These are phyloP conservation scores for Cercopithecus mona DNA, from an alignment of 2,113 vertebrate genomes.

Conservation along the genomic window DNA sequence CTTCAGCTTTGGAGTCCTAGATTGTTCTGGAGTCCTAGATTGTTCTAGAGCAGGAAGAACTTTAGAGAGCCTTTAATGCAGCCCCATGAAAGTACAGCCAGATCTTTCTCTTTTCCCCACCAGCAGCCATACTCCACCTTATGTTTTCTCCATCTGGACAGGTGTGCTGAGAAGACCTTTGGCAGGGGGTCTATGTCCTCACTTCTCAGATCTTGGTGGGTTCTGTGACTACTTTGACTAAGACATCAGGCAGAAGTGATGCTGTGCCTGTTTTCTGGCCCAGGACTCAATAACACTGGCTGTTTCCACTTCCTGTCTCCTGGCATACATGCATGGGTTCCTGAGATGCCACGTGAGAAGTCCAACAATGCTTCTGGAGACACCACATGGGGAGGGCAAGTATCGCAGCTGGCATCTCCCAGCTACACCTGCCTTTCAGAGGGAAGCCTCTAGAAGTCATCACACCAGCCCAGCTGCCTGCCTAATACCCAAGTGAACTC, in stretches of 20 bases:
- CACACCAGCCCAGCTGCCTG: background rate
- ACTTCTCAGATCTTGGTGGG: background rate
- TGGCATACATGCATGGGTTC: background rate
- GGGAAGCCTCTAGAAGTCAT: background rate
- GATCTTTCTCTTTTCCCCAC: background rate
- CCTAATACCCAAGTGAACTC: background rate
- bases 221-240: background rate
- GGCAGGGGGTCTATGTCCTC: background rate
- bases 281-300: background rate
- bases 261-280: background rate
- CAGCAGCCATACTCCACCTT: background rate
- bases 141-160: background rate
- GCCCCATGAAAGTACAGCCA: background rate
- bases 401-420: background rate
- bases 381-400: background rate
- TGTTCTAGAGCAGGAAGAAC: background rate
- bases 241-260: background rate
- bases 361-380: background rate
- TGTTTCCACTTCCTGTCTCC: background rate
- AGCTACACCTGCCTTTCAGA: background rate
- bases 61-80: background rate
- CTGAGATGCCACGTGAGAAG: rapidly evolving
- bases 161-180: background rate
- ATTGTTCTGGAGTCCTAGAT: background rate
- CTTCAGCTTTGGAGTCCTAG: background rate